Evolutionary conservation across 2,113 vertebrate genomes (phyloP), one percentile per base, ranked within the genome.

Genomic region (Megalops atlanticus): DNA sequence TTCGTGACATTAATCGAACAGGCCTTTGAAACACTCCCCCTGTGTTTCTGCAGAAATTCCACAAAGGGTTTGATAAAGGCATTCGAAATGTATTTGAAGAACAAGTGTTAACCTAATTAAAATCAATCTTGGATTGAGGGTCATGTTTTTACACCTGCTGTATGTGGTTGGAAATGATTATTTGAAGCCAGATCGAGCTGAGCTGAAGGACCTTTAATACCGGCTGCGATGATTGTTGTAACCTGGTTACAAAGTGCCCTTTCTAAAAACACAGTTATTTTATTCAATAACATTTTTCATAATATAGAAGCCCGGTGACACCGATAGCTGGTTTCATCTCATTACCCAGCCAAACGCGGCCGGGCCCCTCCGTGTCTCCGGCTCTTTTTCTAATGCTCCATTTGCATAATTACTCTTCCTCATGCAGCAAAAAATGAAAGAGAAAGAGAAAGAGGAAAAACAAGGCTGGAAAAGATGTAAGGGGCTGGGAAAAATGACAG

Each of bases 321-420:
- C 39, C 16, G 14, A 40, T 74, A 4, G 15, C 72, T 74, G 35
- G 72, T 72, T 33, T 36, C 70, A 36, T 77, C 78, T 84, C 82
- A 81, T 87, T 88, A 75, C 84, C 85, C 79, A 24, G 71, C 78
- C 73, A 80, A 72, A 71, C 31, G 69, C 69, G 27, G 31, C 33
- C n/a, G 14, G 27, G 27, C 39, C 72, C 72, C 5, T 2, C 3
- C 36, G 35, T 40, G 8, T 81, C 81, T 87, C 82, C 83, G 86
- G 79, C 89, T 84, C 69, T 69, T 64, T 81, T 38, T n/a, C 82
- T 88, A 89, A 91, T 89, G 85, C 85, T 84, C 75, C 45, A 87
- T 89, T 88, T 89, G 82, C 84, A 87, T 92, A 91, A 92, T 92
- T 89, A 90, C 77, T 79, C 73, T 40, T 31, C 72, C 72, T 40